These are phyloP conservation scores for Brachystomella parvula DNA, from an alignment of 1,140 invertebrate genomes.

Conservation along the genomic window DNA sequence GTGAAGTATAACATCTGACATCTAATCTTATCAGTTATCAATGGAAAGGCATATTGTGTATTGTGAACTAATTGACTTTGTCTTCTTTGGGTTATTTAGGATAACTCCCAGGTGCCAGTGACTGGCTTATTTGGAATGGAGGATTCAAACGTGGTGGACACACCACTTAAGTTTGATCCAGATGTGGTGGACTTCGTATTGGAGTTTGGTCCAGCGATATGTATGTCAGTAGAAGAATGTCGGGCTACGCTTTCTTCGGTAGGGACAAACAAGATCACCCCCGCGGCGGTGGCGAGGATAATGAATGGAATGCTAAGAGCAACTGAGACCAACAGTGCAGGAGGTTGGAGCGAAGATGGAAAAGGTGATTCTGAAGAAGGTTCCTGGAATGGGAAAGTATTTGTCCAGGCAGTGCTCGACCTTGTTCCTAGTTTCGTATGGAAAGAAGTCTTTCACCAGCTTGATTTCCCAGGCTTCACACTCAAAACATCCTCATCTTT, in stretches of 20 bases:
- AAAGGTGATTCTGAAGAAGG: constrained; percentile 43
- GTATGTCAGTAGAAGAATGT: constrained; percentile 78
- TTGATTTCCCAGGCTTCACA: constrained; percentile 83
- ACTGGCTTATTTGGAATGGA: constrained; percentile 11
- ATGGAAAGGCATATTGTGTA: no score
- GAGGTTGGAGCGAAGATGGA: constrained; percentile 50
- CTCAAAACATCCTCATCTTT: constrained; percentile 78
- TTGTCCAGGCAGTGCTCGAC: constrained; percentile 82
- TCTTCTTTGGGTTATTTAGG: background rate
- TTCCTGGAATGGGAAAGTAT: constrained; percentile 90
- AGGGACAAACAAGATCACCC: constrained; percentile 54
- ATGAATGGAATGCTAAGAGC: constrained; percentile 78
- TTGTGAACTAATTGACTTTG: no score
- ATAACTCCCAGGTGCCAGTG: no score
- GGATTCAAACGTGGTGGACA: constrained; percentile 6
- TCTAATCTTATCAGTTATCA: no score
- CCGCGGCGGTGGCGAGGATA: constrained; percentile 72
- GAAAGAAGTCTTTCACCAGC: constrained; percentile 81
- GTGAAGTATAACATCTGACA: no score
- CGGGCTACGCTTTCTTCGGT: constrained; percentile 61
- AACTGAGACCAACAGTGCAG: constrained; percentile 56
- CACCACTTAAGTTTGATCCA: constrained; percentile 27
- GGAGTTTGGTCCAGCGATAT: constrained; percentile 84
- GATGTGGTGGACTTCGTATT: constrained; percentile 63
- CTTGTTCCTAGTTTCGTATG: constrained; percentile 75